phyloP scores from a whole-genome alignment of 2,113 vertebrate species.

The Malaclemys terrapin region DNA sequence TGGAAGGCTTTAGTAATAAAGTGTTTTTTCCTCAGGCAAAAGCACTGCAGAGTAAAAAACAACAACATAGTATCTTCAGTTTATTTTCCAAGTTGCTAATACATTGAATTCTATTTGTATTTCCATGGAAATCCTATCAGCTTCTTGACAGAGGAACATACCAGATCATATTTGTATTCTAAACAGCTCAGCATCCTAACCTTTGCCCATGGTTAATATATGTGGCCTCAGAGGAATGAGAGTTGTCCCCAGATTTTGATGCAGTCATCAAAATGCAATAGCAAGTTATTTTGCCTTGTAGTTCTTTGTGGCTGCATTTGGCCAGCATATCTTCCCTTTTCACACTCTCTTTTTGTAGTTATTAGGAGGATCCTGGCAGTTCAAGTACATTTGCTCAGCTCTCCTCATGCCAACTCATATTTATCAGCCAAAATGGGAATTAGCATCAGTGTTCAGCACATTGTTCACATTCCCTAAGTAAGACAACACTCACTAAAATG shows the following conservation, averaged over 20 bases:
- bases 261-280: background rate
- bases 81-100: background rate
- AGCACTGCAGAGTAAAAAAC: background rate
- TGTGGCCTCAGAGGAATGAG: constrained; percentile 19
- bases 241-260: background rate
- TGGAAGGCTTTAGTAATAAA: background rate
- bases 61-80: background rate
- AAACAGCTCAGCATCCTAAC: background rate
- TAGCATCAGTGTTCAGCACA: background rate
- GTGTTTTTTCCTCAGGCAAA: background rate
- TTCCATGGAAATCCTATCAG: constrained; percentile 12
- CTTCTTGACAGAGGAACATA: background rate
- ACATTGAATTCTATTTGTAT: background rate
- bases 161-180: background rate
- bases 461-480: background rate
- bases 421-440: background rate
- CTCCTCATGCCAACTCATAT: background rate
- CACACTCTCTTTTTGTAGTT: background rate
- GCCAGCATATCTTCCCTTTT: background rate
- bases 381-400: background rate
- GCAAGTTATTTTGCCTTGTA: background rate
- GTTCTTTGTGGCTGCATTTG: background rate
- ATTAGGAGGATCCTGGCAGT: background rate
- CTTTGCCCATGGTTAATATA: constrained; percentile 2
- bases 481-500: background rate